Conservation (phyloP, 2,888 invertebrate species). For the Periphyllus acericola region DNA sequence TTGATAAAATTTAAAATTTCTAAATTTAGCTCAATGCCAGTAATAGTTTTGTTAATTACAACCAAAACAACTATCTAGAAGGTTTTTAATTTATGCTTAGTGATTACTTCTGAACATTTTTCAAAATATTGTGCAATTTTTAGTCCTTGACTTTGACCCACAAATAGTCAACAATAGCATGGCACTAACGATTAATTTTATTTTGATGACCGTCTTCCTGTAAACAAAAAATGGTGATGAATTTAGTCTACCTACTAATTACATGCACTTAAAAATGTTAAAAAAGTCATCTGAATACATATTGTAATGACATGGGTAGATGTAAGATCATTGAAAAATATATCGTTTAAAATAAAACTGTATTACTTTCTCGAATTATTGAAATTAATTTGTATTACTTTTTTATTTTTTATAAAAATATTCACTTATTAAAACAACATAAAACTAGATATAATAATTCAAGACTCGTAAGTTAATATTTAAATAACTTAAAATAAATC, state of each 20-base stretch:
- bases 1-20: neutral
- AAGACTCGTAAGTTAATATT: too few species aligned
- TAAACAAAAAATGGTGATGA: slow-evolving; percentile 37
- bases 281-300: neutral
- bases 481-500: too few species aligned
- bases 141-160: slow-evolving; percentile 59
- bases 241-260: slow-evolving; percentile 19
- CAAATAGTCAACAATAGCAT: slow-evolving; percentile 36
- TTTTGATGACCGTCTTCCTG: slow-evolving; percentile 55
- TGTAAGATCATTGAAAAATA: neutral
- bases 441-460: too few species aligned
- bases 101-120: slow-evolving; percentile 17
- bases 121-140: slow-evolving; percentile 36
- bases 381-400: too few species aligned
- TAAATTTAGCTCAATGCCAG: slow-evolving; percentile 11
- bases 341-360: neutral
- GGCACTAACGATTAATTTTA: slow-evolving; percentile 26
- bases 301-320: neutral
- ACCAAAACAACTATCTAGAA: slow-evolving; percentile 5
- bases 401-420: too few species aligned
- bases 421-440: too few species aligned
- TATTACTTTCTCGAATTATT: too few species aligned
- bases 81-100: slow-evolving; percentile 22
- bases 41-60: slow-evolving; percentile 4
- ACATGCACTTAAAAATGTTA: slow-evolving; percentile 1